Conservation (phyloP, 1,140 invertebrate species). For the Conopomorpha cramerella region DNA sequence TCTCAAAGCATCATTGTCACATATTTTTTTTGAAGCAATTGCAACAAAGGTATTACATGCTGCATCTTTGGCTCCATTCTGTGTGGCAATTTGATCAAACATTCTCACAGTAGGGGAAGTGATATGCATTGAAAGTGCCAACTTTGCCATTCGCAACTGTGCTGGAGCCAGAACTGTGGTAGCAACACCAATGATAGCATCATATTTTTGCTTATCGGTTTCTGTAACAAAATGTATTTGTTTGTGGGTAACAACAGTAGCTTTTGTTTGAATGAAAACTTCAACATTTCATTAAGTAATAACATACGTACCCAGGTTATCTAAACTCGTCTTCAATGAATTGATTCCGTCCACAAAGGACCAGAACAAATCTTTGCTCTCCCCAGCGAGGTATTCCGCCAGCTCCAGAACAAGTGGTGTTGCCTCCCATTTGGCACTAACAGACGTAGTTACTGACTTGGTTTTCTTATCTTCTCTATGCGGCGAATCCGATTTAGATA, state of each 20-base stretch:
- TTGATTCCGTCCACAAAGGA: slow-evolving; percentile 74
- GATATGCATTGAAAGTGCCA: slow-evolving; percentile 85
- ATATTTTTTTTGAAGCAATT: slow-evolving; percentile 73
- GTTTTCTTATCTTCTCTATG: slow-evolving; percentile 62
- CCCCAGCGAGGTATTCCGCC: slow-evolving; percentile 84
- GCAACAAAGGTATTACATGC: slow-evolving; percentile 75
- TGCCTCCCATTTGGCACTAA: slow-evolving; percentile 91
- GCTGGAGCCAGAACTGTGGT: slow-evolving; percentile 70
- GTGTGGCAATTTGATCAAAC: slow-evolving; percentile 85
- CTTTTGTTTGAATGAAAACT: too few relatives aligned
- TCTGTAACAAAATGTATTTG: slow-evolving; percentile 53
- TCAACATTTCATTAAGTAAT: too few relatives aligned
- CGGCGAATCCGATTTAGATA: slow-evolving; percentile 16
- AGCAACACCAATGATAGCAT: slow-evolving; percentile 71
- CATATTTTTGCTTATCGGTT: slow-evolving; percentile 80
- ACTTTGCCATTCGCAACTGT: slow-evolving; percentile 81
- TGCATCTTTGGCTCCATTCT: slow-evolving; percentile 64
- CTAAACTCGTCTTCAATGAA: slow-evolving; percentile 62
- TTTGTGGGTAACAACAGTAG: too few relatives aligned
- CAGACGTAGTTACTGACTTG: slow-evolving; percentile 84
- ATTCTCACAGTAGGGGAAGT: slow-evolving; percentile 90
- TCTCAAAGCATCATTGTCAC: slow-evolving; percentile 53
- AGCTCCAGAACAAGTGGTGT: slow-evolving; percentile 91
- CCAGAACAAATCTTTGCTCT: slow-evolving; percentile 82
- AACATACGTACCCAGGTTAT: slow-evolving; percentile 63